Base-by-base conservation (phyloP, 2,888 invertebrate genomes). In the Synergus umbraculus region DNA sequence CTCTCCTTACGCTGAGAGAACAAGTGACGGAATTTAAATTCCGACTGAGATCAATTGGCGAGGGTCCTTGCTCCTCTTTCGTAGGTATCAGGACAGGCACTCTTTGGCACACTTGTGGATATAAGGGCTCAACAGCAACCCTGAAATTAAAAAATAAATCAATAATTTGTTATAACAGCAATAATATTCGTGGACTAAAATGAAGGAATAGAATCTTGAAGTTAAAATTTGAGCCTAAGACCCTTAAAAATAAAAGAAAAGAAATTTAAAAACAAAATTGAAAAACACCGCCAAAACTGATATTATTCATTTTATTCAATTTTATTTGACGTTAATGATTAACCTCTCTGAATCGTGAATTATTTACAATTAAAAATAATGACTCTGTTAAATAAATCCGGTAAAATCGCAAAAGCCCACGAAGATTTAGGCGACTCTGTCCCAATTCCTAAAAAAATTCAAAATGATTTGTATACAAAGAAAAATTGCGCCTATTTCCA, bases 121-220 rank as follows among this genome's bases (percentile, higher is more conserved):
- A 98, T 63, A 98, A 92, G 0, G 99, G 98, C 90, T 98, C 98
- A 41, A 99, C 96, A 8, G 97, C 97, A 88, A 98, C 95, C 91
- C 98, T 98, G 92, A 86, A 94, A 91, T 80, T 12, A 49, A 37
- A 54, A 58, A 58, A 54, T 9, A 58, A 9, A 10, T 44, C 10
- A 58, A 37, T 37, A 37, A 37, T 37, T 37, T 37, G 37, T 37
- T 37, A 7, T 37, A 37, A 37, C 37, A 37, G 5, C 5, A 37
- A 37, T 37, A 37, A 37, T 37, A 37, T 37, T 37, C 37, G 5
- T 7, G 5, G 37, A 37, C 5, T 37, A 7, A 37, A 37, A 37
- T 37, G 37, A 7, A 37, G 0, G 37, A 7, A 37, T 37, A 37
- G 37, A 37, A 37, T 37, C 37, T 37, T 37, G 37, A 37, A 5